Evolutionary conservation across 1,140 invertebrate genomes (phyloP).

Genomic region (Ruditapes philippinarum): DNA sequence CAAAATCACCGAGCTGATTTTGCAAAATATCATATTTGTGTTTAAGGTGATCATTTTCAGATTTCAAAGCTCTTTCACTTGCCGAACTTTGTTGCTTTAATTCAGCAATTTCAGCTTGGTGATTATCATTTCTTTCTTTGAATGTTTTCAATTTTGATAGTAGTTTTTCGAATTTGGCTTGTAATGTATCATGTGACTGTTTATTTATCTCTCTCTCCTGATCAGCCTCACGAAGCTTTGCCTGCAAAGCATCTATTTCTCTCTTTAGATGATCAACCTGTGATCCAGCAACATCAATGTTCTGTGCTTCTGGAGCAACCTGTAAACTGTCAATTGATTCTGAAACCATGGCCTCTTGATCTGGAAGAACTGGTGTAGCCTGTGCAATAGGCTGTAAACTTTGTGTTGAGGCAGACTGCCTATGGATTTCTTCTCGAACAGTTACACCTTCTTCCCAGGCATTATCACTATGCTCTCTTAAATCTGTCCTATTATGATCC

Average conservation of each 20-base stretch:
- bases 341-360: background rate
- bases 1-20: constrained; percentile 32
- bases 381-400: background rate
- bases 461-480: background rate
- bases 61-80: constrained; percentile 16
- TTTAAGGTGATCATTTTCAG: constrained; percentile 19
- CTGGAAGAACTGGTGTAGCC: background rate
- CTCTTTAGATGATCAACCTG: background rate
- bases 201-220: constrained; percentile 73
- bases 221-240: background rate
- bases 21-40: constrained; percentile 51
- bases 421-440: constrained; percentile 9
- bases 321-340: constrained; percentile 55
- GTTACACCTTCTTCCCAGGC: background rate
- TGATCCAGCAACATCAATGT: background rate
- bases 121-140: constrained; percentile 84
- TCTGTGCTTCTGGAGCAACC: constrained; percentile 61
- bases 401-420: background rate
- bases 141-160: constrained; percentile 83
- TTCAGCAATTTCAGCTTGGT: constrained; percentile 84
- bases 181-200: constrained; percentile 71
- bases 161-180: constrained; percentile 85
- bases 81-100: constrained; percentile 24
- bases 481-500: background rate
- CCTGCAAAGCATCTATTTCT: constrained; percentile 17